Evolutionary conservation across 2,888 invertebrate species (phyloP).

Genomic region (Invenusta paracnida): DNA sequence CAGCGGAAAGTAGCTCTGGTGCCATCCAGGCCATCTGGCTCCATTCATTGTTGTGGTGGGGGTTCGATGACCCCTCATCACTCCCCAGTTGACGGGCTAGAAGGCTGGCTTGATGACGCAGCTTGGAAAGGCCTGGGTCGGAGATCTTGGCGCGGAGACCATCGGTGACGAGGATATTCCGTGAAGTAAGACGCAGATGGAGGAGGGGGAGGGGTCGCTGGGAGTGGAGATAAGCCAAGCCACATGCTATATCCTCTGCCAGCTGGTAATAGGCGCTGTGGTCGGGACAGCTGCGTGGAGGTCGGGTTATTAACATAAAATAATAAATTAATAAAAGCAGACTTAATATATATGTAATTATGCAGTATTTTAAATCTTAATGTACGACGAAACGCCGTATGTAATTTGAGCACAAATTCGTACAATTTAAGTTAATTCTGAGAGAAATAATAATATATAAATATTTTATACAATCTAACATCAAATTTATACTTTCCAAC

Average conservation of each 20-base stretch:
- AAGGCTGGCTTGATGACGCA: conserved; percentile 43
- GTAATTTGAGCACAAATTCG: too few relatives aligned
- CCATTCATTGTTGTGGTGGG: neutral
- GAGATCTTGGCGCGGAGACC: conserved; percentile 54
- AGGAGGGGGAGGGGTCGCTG: neutral
- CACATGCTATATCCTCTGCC: neutral
- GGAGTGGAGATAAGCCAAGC: neutral
- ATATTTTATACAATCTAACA: too few relatives aligned
- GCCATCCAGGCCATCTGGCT: conserved; percentile 56
- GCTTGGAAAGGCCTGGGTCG: conserved; percentile 58
- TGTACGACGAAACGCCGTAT: too few relatives aligned
- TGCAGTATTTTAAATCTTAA: too few relatives aligned
- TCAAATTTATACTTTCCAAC: too few relatives aligned
- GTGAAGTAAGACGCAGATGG: conserved; percentile 53
- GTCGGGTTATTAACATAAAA: too few relatives aligned
- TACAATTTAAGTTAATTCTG: too few relatives aligned
- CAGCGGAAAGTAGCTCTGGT: conserved; percentile 54
- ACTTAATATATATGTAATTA: too few relatives aligned
- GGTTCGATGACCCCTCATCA: neutral
- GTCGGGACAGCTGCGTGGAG: neutral
- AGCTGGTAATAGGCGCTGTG: conserved; percentile 17
- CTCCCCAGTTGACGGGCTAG: neutral
- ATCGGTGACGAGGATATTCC: conserved; percentile 53
- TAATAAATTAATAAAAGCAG: too few relatives aligned
- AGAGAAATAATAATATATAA: too few relatives aligned